These are phyloP conservation scores for Chaetophractus vellerosus DNA, from an alignment of 2,797 vertebrate species.

Conservation along the genomic window DNA sequence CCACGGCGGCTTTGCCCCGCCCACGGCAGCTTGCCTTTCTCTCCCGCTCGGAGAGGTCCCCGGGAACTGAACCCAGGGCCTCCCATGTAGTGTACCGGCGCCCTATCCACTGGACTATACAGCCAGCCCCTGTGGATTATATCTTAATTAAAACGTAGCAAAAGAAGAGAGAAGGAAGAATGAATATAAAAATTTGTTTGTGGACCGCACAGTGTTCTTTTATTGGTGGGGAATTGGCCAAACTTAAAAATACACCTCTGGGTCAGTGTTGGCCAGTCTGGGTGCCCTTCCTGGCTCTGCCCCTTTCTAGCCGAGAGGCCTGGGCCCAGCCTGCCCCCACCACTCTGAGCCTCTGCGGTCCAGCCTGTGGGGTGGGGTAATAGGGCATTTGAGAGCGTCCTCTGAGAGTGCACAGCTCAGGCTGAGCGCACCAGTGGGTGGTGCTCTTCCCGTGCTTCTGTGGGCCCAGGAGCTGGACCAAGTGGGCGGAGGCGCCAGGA, in stretches of 20 bases:
- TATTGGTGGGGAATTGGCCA: not conserved
- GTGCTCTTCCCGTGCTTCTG: not conserved
- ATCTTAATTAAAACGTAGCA: slow-evolving; percentile 44
- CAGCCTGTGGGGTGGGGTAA: too few relatives aligned
- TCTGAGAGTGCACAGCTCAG: accelerated
- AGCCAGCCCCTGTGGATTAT: slow-evolving; percentile 40
- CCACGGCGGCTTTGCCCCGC: too few relatives aligned
- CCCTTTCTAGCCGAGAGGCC: not conserved
- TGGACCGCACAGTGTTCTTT: not conserved
- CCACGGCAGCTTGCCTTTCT: too few relatives aligned
- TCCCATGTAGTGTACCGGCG: too few relatives aligned
- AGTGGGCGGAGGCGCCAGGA: not conserved
- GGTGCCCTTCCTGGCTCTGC: not conserved
- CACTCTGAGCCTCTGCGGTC: not conserved
- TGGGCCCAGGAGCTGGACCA: not conserved
- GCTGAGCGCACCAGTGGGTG: not conserved
- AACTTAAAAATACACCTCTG: not conserved
- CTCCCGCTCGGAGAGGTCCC: too few relatives aligned
- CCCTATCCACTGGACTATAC: not conserved
- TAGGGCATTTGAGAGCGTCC: not conserved
- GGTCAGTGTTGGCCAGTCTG: not conserved
- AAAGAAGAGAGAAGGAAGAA: slow-evolving; percentile 40
- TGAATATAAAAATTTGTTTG: slow-evolving; percentile 6
- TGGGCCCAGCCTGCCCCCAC: not conserved
- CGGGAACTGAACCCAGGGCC: too few relatives aligned